Conservation (phyloP, 2,797 vertebrate genomes). For the Hydrocynus forskahlii region DNA sequence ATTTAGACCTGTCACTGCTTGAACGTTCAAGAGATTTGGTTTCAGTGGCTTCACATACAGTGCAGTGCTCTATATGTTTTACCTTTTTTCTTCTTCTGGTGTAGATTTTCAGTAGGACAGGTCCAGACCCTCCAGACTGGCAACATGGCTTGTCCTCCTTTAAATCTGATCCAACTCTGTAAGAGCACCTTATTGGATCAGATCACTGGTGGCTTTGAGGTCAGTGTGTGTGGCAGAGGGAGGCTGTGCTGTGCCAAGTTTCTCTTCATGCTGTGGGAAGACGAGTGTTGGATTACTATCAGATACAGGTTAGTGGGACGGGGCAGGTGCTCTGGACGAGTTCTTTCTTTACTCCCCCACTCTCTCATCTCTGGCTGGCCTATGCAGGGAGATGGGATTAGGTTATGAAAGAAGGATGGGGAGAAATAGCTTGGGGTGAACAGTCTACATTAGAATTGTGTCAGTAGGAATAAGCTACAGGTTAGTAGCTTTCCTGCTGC, state of each 20-base stretch:
- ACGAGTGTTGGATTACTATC: conserved; percentile 55
- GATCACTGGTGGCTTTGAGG: conserved; percentile 16
- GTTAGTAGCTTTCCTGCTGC: too few relatives aligned
- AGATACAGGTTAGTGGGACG: conserved; percentile 47
- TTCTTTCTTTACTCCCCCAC: neutral
- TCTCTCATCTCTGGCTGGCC: conserved; percentile 11
- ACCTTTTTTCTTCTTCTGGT: neutral
- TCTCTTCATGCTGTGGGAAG: conserved; percentile 47
- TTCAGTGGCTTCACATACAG: neutral
- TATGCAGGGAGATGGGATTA: conserved; percentile 30
- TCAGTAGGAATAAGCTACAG: neutral
- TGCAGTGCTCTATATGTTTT: neutral
- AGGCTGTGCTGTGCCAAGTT: conserved; percentile 7
- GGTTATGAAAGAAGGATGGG: conserved; percentile 26
- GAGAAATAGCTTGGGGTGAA: neutral
- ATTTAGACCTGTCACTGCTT: conserved; percentile 15
- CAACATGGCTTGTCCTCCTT: conserved; percentile 34
- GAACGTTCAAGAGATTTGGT: neutral
- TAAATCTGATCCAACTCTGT: conserved; percentile 45
- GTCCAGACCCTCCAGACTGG: conserved; percentile 9
- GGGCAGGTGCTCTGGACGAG: conserved; percentile 28
- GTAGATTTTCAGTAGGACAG: conserved; percentile 34
- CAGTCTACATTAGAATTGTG: neutral
- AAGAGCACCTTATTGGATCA: conserved; percentile 28
- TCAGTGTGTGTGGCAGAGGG: conserved; percentile 16